Base-by-base conservation (phyloP, 2,888 invertebrate species). In the Himalopsyche tibetana region DNA sequence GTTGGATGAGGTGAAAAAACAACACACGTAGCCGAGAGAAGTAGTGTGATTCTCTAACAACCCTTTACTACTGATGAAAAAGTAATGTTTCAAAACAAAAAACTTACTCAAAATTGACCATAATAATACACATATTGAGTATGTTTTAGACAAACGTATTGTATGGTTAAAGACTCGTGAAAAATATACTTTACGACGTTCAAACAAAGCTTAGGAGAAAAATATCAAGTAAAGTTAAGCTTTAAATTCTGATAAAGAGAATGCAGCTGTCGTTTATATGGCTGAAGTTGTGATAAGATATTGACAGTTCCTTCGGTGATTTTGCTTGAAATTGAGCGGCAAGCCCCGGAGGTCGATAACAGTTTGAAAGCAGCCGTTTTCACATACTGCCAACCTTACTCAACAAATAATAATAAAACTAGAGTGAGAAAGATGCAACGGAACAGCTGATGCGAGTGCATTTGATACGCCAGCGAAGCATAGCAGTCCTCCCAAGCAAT, bases 361-460 rank as follows among this genome's bases (percentile, higher is more conserved):
- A 63, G 28, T 19, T 63, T 63, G 63, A 63, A 19, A 28, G n/a
- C 28, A 28, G 28, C 8, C 63, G 63, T 63, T 28, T 63, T 63
- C 63, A 63, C 63, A 63, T 63, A 19, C 63, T 63, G 63, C 63
- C 63, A n/a, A 63, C 11, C 15, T 63, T 19, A 19, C 63, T 63
- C 63, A n/a, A 51, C 63, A 19, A 63, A 28, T 63, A 63, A 63
- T 63, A 63, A 63, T 63, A 63, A 63, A n/a, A 63, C 4, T 11
- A 11, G 19, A 63, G 63, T 9, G 28, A 63, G 19, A 19, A 11
- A 63, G 63, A 63, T 63, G 28, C 63, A 63, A 11, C 15, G 63
- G 63, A 63, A 63, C 28, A 63, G 63, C 63, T 63, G 63, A 63
- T 63, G n/a, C 63, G 63, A 63, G 63, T 63, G 63, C 63, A 63